Base-by-base conservation (phyloP, 2,797 vertebrate species). In the Sandelia bainsii region DNA sequence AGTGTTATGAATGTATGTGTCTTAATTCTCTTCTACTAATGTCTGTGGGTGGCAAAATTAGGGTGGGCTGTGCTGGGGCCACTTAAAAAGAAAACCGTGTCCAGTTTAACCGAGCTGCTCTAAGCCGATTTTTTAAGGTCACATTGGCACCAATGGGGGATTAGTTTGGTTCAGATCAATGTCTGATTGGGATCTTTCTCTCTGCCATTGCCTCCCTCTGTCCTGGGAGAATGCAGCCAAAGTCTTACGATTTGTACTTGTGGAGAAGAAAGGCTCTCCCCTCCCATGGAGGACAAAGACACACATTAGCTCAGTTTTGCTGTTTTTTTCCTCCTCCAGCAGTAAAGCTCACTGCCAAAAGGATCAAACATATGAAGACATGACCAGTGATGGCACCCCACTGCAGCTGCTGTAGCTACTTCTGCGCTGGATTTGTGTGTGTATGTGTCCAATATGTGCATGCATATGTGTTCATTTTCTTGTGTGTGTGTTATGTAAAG, bases 71-170 rank as follows among this genome's bases (percentile, higher is more conserved):
- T 65, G 82, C 81, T 72, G 86, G 60, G 81, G 72, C 82, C 60
- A 74, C 87, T 91, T 89, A 93, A 92, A 93, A 87, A 86, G 90
- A 86, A 86, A 91, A 93, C 91, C 84, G 82, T 94, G 95, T 95
- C 94, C 93, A 92, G 93, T 94, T 93, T 93, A 95, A 94, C 92
- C 62, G 87, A 92, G 92, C 93, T 91, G 91, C 87, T 93, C 92
- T 95, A 94, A 95, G 94, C 94, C 93, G 88, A 95, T 94, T 95
- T 91, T 92, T 95, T 92, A 92, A 92, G 94, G 94, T 95, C 93
- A 94, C 93, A 80, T 94, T 94, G 93, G 93, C 94, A 93, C 92
- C 93, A 94, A 95, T 95, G 89, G 93, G 89, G 94, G 95, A 95
- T 95, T 94, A 95, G 92, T 91, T 94, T 93, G 93, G 90, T 93